phyloP scores from a whole-genome alignment of 2,888 invertebrate genomes.

The Ennomos fuscantarius region DNA sequence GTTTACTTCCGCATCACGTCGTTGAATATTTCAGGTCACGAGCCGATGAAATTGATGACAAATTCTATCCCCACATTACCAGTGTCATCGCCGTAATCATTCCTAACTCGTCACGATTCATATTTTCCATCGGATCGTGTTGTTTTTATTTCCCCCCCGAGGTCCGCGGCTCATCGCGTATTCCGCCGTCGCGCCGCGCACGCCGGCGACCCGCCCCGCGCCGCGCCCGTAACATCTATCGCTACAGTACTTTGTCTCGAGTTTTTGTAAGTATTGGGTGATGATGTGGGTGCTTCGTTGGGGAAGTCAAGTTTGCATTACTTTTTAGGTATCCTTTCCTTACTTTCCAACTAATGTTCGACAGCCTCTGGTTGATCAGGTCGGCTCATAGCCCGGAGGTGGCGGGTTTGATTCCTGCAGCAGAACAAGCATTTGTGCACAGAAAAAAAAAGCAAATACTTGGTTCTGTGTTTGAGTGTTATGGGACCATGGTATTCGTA shows the following conservation, averaged over 20 bases:
- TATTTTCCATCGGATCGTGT: conserved; percentile 44
- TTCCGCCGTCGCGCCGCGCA: conserved; percentile 42
- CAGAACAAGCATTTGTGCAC: no score
- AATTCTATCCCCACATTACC: conserved; percentile 3
- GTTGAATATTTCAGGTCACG: not conserved
- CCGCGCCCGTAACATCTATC: conserved; percentile 15
- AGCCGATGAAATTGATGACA: not conserved
- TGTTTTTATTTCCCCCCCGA: conserved; percentile 43
- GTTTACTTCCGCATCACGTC: no score
- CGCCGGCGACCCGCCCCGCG: conserved; percentile 37
- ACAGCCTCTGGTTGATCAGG: no score
- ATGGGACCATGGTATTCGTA: no score
- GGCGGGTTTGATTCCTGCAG: no score
- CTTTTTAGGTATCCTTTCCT: no score
- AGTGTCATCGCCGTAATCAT: conserved; percentile 17
- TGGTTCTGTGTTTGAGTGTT: no score
- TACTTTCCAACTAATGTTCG: no score
- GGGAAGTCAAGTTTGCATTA: no score
- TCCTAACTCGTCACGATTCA: conserved; percentile 33
- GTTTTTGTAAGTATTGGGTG: not conserved
- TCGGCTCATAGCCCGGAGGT: no score
- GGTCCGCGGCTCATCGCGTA: conserved; percentile 50
- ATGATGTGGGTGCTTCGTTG: not conserved
- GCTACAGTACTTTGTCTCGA: conserved; percentile 15
- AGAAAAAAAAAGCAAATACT: no score